These are phyloP conservation scores for Hippocampus kuda DNA, from an alignment of 2,797 vertebrate genomes.

Conservation along the genomic window DNA sequence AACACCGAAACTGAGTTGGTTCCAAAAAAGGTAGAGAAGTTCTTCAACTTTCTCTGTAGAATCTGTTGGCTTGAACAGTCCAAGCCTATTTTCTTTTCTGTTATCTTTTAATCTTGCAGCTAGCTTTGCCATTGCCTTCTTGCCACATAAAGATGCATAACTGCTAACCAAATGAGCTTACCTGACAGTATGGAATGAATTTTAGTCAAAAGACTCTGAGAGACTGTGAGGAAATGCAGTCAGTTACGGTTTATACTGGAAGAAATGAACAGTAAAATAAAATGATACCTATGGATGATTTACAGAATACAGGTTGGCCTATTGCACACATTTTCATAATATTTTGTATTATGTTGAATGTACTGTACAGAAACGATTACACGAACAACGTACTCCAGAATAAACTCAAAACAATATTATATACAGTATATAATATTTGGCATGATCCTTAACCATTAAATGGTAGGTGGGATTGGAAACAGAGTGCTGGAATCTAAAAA, in stretches of 20 bases:
- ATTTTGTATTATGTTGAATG: conserved; percentile 34
- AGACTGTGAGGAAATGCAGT: conserved; percentile 17
- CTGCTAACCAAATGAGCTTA: conserved; percentile 12
- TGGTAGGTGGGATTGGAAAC: not conserved
- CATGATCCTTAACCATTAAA: not conserved
- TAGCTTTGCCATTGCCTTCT: conserved; percentile 42
- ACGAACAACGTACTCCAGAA: conserved; percentile 2
- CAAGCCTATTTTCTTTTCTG: conserved; percentile 14
- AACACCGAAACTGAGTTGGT: conserved; percentile 2
- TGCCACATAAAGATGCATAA: conserved; percentile 30
- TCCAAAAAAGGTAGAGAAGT: conserved; percentile 22
- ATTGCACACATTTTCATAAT: not conserved
- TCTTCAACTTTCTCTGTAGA: conserved; percentile 16
- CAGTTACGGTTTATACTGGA: conserved; percentile 11
- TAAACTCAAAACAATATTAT: conserved; percentile 1
- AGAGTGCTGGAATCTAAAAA: not conserved
- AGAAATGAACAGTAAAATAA: conserved; percentile 6
- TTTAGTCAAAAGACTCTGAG: conserved; percentile 14
- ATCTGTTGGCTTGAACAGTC: conserved; percentile 11
- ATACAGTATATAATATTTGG: not conserved
- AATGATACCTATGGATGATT: not conserved
- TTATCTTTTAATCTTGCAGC: conserved; percentile 22
- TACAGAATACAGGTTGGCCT: not conserved
- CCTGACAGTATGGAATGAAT: not conserved
- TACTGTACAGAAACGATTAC: conserved; percentile 18